These are phyloP conservation scores for Peromyscus attwateri DNA, from an alignment of 2,797 vertebrate genomes.

Conservation along the genomic window DNA sequence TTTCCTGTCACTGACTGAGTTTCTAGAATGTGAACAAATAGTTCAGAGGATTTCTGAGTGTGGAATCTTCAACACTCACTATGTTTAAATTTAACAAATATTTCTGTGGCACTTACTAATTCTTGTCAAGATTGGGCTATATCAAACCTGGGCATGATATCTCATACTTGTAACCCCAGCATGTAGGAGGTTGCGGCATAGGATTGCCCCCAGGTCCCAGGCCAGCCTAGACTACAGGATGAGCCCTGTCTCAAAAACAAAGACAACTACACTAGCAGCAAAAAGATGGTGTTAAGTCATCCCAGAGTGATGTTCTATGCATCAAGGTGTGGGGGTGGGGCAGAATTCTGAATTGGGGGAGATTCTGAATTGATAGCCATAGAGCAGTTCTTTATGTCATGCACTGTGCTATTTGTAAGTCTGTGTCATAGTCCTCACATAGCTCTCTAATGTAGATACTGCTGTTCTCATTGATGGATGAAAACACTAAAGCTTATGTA, in stretches of 20 bases:
- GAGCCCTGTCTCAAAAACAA: not conserved
- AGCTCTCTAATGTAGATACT: not conserved
- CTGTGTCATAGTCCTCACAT: not conserved
- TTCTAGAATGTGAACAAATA: constrained; percentile 25
- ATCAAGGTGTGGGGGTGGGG: not conserved
- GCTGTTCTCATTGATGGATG: not conserved
- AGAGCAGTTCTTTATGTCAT: not conserved
- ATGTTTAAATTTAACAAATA: constrained; percentile 41
- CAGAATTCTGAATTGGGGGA: not conserved
- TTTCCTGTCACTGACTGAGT: not conserved
- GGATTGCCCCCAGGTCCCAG: not conserved
- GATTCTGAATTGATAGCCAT: not conserved
- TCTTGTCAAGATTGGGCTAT: constrained; percentile 28
- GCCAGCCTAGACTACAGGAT: not conserved
- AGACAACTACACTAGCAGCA: not conserved
- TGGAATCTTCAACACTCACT: constrained; percentile 23
- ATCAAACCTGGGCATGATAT: not conserved
- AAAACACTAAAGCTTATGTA: not conserved
- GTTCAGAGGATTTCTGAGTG: not conserved
- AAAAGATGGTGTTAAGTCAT: not conserved
- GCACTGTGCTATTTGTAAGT: not conserved
- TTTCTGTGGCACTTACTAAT: constrained; percentile 40
- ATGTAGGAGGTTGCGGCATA: not conserved
- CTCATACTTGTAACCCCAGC: not conserved
- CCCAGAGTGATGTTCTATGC: not conserved